These are phyloP conservation scores for Carcinoscorpius rotundicauda DNA, from an alignment of 1,140 invertebrate species.

Conservation along the genomic window DNA sequence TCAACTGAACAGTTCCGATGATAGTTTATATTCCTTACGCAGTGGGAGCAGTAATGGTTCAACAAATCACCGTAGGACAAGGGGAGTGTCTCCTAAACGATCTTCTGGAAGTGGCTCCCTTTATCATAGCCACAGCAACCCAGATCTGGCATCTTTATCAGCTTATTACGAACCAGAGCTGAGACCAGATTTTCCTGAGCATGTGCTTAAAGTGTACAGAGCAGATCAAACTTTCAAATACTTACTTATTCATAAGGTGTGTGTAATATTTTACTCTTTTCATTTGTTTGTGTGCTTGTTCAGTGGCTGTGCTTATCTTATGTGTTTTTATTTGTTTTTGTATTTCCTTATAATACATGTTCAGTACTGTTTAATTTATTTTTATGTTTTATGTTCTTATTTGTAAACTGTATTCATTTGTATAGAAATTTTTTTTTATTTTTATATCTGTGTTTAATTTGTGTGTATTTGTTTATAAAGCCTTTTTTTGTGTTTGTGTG, in stretches of 20 bases:
- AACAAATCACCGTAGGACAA: slow-evolving; percentile 2
- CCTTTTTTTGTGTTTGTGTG: too few relatives aligned
- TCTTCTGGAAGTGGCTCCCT: slow-evolving; percentile 25
- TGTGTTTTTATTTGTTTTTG: not conserved
- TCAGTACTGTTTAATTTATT: too few relatives aligned
- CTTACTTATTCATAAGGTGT: slow-evolving; percentile 79
- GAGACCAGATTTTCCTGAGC: slow-evolving; percentile 79
- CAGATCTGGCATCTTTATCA: slow-evolving; percentile 48
- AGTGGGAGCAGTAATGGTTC: slow-evolving; percentile 25
- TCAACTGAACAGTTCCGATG: slow-evolving; percentile 23
- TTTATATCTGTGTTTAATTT: too few relatives aligned
- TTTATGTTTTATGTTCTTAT: too few relatives aligned
- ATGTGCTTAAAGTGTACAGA: slow-evolving; percentile 84
- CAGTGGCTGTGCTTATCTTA: not conserved
- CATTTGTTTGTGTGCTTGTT: slow-evolving; percentile 1
- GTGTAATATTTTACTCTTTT: slow-evolving; percentile 9
- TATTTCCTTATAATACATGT: too few relatives aligned
- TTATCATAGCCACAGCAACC: slow-evolving; percentile 74
- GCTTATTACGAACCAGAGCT: slow-evolving; percentile 40
- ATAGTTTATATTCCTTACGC: slow-evolving; percentile 21
- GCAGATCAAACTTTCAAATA: slow-evolving; percentile 97
- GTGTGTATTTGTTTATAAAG: too few relatives aligned
- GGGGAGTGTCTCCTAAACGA: slow-evolving; percentile 33
- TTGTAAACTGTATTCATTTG: too few relatives aligned
- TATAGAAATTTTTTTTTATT: too few relatives aligned